Base-by-base conservation (phyloP, 2,888 invertebrate species). In the Drosophila subsilvestris region DNA sequence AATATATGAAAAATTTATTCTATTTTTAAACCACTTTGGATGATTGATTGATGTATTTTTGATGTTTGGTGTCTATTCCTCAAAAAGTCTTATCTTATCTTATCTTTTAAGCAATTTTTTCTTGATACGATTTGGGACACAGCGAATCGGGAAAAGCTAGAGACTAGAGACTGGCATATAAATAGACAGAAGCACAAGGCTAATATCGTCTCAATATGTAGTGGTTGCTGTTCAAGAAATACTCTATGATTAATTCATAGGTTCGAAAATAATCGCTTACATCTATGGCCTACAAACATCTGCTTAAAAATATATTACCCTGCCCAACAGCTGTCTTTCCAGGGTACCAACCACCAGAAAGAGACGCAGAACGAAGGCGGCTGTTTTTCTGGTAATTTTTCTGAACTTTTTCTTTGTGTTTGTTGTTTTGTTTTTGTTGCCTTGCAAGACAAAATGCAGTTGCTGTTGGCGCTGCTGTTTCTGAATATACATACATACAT, bases 391-490 rank as follows among this genome's bases (percentile, higher is more conserved):
- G 44, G 20, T 45, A 9, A 47, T 63, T 72, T 73, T 63, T 18
- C 43, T 54, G 20, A 14, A 45, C 50, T 67, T 83, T 78, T 63
- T 69, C 60, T 56, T 50, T 61, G n/a, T 59, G 14, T 65, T n/a
- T 3, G 32, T 14, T 32, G 12, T 0, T 20, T 43, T 63, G 57
- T 56, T 57, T 56, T 61, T 72, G 63, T 58, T 49, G 43, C 58
- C 68, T 75, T 78, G 54, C 57, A 47, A 70, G 70, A 65, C 67
- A 66, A 84, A 80, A 76, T 80, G 78, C 74, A 65, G 72, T 66
- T 66, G 59, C 47, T 69, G 51, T 45, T 43, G 72, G 62, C 63
- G 59, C 51, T 71, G 56, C 44, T 43, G 65, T 17, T 37, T 37
- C 20, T 27, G 12, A n/a, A 45, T 37, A 20, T 29, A 44, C 50